Percentiles rank a stretch among this genome's conserved stretches.
These are phyloP conservation scores for Bos taurus DNA, from an alignment of 2,113 vertebrate genomes.

Conservation along the genomic window ARS-UCD2.0 NC_037339.1:86127001-86127500, in stretches of 20 bases:
- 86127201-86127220: background rate
- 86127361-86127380: background rate
- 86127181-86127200: background rate
- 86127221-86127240: background rate
- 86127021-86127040: background rate
- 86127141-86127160: background rate
- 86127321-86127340: background rate
- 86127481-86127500: background rate
- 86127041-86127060: background rate
- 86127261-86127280: background rate
- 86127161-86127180: background rate
- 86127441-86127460: background rate
- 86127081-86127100: background rate
- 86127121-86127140: background rate
- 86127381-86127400: background rate
- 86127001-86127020: background rate
- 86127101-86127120: background rate
- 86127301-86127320: background rate
- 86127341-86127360: background rate
- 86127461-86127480: background rate
- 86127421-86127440: background rate
- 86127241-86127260: background rate
- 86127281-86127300: background rate
- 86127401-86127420: background rate
- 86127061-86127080: background rate